Evolutionary conservation across 1,140 invertebrate species (phyloP).

Genomic region (Drosophila hydei): DNA sequence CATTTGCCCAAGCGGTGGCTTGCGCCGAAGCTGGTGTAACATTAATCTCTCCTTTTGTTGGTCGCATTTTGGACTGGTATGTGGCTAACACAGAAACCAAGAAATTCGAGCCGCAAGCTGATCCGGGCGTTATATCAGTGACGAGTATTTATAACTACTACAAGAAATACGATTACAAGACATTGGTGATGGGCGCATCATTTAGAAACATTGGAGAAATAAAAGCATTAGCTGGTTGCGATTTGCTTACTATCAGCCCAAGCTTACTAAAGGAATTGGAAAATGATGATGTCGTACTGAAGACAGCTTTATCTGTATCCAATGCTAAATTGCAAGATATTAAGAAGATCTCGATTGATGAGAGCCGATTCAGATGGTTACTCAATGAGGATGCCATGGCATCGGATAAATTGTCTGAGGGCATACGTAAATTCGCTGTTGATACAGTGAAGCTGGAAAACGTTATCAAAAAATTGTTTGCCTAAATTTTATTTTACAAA

Average conservation of each 20-base stretch:
- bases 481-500: conserved; percentile 4
- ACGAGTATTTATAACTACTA: conserved; percentile 99
- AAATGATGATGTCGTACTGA: conserved; percentile 87
- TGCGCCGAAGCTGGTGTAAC: conserved; percentile 99
- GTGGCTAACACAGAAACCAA: conserved; percentile 95
- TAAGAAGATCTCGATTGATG: conserved; percentile 91
- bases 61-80: conserved; percentile 98
- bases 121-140: conserved; percentile 98
- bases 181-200: conserved; percentile 99
- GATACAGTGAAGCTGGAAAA: conserved; percentile 97
- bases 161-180: conserved; percentile 98
- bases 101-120: conserved; percentile 91
- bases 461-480: conserved; percentile 85
- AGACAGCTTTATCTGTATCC: conserved; percentile 84
- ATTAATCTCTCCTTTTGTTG: conserved; percentile 97
- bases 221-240: conserved; percentile 96
- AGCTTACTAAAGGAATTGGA: conserved; percentile 93
- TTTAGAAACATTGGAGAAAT: conserved; percentile 99
- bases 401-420: conserved; percentile 98
- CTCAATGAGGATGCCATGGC: conserved; percentile 99
- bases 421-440: conserved; percentile 98
- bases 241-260: conserved; percentile 98
- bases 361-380: conserved; percentile 95
- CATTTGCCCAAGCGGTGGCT: conserved; percentile 97
- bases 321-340: conserved; percentile 88